Evolutionary conservation across 2,888 invertebrate genomes (phyloP).

Genomic region (Lasioglossum zephyrum): DNA sequence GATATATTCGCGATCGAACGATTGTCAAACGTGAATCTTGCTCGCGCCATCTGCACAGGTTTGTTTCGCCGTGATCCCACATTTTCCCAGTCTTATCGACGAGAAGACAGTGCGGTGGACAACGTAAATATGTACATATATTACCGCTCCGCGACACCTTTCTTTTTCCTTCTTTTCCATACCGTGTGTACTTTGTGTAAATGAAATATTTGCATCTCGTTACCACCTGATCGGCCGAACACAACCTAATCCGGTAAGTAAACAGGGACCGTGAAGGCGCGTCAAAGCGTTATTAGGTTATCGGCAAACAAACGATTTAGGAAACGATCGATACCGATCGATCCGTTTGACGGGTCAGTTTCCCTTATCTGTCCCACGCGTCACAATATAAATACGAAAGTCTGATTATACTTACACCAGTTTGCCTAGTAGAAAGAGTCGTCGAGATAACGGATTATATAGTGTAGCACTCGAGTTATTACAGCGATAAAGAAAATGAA

Average conservation of each 20-base stretch:
- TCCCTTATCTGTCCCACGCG: not conserved
- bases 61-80: not conserved
- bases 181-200: not conserved
- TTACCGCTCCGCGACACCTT: not conserved
- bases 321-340: too few relatives aligned
- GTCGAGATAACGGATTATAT: not conserved
- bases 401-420: not conserved
- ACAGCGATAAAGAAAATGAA: not conserved
- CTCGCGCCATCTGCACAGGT: not conserved
- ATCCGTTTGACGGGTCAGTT: too few relatives aligned
- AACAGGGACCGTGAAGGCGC: not conserved
- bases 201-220: not conserved
- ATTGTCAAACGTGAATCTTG: not conserved
- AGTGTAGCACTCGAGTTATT: not conserved
- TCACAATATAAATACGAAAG: not conserved
- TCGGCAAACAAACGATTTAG: not conserved
- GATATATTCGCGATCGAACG: not conserved
- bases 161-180: not conserved
- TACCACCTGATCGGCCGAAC: not conserved
- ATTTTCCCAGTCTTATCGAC: not conserved
- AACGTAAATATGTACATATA: not conserved
- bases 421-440: not conserved
- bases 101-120: not conserved
- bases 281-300: not conserved
- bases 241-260: not conserved